phyloP scores from a whole-genome alignment of 2,113 vertebrate species.

The Platichthys stellatus region DNA sequence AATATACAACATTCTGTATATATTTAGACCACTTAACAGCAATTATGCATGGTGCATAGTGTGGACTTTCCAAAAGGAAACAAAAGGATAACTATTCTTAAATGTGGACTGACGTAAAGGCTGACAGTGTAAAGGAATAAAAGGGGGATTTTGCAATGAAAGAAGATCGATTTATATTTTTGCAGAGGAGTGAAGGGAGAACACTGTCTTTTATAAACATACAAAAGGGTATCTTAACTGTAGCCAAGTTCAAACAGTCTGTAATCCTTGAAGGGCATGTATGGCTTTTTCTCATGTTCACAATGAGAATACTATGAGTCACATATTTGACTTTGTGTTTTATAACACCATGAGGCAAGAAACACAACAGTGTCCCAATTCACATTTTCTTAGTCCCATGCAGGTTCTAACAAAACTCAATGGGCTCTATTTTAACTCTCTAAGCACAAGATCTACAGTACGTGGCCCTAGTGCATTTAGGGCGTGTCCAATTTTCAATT shows the following conservation, averaged over 20 bases:
- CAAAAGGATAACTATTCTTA: not conserved
- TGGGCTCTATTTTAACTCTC: not conserved
- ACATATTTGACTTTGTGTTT: conserved; percentile 10
- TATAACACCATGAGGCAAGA: not conserved
- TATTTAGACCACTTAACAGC: not conserved
- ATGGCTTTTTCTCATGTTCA: not conserved
- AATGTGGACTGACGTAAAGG: not conserved
- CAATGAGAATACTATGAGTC: not conserved
- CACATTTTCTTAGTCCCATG: not conserved
- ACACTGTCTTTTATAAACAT: conserved; percentile 13
- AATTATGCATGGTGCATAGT: not conserved
- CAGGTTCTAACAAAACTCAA: not conserved
- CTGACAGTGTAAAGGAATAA: not conserved
- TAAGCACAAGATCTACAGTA: not conserved
- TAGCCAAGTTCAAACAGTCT: not conserved
- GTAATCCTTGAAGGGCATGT: not conserved
- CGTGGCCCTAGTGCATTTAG: not conserved
- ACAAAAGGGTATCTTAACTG: not conserved
- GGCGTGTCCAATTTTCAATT: not conserved
- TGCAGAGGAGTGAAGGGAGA: not conserved
- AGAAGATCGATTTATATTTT: not conserved
- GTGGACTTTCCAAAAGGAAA: not conserved
- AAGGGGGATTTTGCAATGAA: not conserved
- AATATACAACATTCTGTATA: not conserved
- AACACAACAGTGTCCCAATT: not conserved